Evolutionary conservation across 2,888 invertebrate species (phyloP).

Genomic region (Xanthorhoe spadicearia): DNA sequence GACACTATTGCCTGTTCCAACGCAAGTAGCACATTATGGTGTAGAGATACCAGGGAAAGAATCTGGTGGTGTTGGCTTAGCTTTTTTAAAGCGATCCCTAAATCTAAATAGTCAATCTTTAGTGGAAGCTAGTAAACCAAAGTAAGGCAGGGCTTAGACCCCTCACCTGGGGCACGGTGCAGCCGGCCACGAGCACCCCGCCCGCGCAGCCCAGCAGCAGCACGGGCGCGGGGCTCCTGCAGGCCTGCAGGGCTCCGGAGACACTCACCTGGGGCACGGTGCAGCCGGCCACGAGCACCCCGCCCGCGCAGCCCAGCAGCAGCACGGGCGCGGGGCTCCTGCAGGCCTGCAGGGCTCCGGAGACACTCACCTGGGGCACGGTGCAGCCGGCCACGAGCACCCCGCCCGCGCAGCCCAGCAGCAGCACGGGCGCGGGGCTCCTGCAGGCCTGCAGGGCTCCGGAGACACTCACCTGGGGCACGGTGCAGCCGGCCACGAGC

Average conservation of each 20-base stretch:
- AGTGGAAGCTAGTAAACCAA: no score
- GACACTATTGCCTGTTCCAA: no score
- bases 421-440: constrained; percentile 86
- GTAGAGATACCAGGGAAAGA: no score
- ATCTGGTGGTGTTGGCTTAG: no score
- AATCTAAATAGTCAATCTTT: no score
- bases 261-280: constrained; percentile 87
- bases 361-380: constrained; percentile 86
- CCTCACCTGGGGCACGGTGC: constrained; percentile 88
- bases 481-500: constrained; percentile 88
- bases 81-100: no score
- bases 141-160: no score
- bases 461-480: constrained; percentile 87
- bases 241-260: no score
- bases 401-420: constrained; percentile 87
- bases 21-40: no score
- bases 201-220: constrained; percentile 88
- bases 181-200: constrained; percentile 87
- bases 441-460: constrained; percentile 50
- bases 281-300: constrained; percentile 87
- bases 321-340: constrained; percentile 85
- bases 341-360: neutral
- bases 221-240: constrained; percentile 82
- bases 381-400: constrained; percentile 88
- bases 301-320: constrained; percentile 87